Percentiles rank a stretch among this genome's conserved stretches.
phyloP scores from a whole-genome alignment of 2,797 vertebrate genomes.

The Trichosurus vulpecula region DNA sequence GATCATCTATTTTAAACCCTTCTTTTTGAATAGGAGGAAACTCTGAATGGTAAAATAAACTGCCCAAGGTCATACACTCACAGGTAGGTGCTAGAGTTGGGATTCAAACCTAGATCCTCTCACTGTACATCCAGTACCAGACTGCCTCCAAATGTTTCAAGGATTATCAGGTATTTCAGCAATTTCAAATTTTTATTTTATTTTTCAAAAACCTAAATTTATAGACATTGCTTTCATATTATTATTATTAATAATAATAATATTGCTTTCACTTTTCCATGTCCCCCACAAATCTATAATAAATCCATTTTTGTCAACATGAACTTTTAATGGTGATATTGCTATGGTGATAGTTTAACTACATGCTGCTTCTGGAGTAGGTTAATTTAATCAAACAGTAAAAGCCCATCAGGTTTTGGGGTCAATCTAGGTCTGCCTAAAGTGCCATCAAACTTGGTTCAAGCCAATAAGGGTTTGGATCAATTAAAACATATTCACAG shows the following conservation, averaged over 20 bases:
- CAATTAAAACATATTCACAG: constrained; percentile 46
- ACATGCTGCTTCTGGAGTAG: constrained; percentile 18
- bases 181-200: constrained; percentile 33
- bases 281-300: neutral
- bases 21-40: neutral
- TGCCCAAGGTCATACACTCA: neutral
- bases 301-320: constrained; percentile 19
- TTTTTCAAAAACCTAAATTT: neutral
- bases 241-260: no score
- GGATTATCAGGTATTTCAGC: constrained; percentile 43
- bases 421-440: constrained; percentile 6
- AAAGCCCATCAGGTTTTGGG: neutral
- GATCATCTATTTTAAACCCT: neutral
- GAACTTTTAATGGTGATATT: constrained; percentile 49
- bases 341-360: constrained; percentile 40
- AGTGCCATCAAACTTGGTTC: constrained; percentile 12
- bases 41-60: neutral
- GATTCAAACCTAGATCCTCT: neutral
- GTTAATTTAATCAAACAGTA: constrained; percentile 43
- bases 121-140: neutral
- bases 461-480: constrained; percentile 41
- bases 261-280: neutral
- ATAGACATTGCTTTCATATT: neutral
- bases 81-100: neutral
- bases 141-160: neutral